Percentiles rank a stretch among this genome's conserved stretches.
Conservation (phyloP, 1,140 invertebrate species). For the Epicauta chinensis region DNA sequence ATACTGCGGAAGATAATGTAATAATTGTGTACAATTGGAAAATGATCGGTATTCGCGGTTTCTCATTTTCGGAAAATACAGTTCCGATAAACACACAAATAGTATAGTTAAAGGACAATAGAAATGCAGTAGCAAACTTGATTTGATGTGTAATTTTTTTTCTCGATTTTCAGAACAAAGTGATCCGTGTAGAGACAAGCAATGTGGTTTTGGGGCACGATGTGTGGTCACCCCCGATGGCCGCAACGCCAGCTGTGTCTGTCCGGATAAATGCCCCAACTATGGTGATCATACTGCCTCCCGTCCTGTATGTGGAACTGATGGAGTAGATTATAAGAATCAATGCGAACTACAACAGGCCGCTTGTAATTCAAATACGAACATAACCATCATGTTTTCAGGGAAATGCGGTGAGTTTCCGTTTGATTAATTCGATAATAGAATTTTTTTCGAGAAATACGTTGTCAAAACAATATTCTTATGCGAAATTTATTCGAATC, state of each 20-base stretch:
- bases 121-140: too few relatives aligned
- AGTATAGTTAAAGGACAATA: too few relatives aligned
- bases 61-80: too few relatives aligned
- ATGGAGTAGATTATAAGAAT: slow-evolving; percentile 68
- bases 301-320: slow-evolving; percentile 65
- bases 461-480: too few relatives aligned
- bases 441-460: not conserved
- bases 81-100: too few relatives aligned
- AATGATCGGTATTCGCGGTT: too few relatives aligned
- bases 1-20: too few relatives aligned
- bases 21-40: too few relatives aligned
- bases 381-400: slow-evolving; percentile 78
- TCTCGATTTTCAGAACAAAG: slow-evolving; percentile 58
- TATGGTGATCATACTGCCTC: slow-evolving; percentile 75
- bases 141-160: not conserved
- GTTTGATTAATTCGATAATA: not conserved
- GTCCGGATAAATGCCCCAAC: slow-evolving; percentile 66
- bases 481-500: too few relatives aligned
- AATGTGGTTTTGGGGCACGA: slow-evolving; percentile 66
- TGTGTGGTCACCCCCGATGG: slow-evolving; percentile 74
- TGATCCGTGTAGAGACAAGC: slow-evolving; percentile 68
- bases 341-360: slow-evolving; percentile 73
- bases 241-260: slow-evolving; percentile 63
- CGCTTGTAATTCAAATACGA: slow-evolving; percentile 65
- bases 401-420: slow-evolving; percentile 81